Evolutionary conservation across 2,888 invertebrate genomes (phyloP).

Genomic region (Carpatolechia fugitivella): DNA sequence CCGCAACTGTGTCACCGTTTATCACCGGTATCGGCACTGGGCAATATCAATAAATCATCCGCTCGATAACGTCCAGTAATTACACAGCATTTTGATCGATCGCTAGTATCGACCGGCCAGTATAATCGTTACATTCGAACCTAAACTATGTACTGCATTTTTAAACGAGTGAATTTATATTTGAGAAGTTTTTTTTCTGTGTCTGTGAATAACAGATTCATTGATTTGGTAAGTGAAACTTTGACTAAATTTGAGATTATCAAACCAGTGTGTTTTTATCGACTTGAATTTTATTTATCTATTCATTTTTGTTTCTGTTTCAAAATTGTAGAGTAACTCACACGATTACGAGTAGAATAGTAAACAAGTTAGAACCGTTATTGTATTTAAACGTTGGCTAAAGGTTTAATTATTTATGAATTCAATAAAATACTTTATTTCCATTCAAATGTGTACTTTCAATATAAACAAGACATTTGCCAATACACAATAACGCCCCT

Average conservation of each 20-base stretch:
- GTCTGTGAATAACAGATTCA: not conserved
- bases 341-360: too few species aligned
- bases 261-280: too few species aligned
- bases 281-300: too few species aligned
- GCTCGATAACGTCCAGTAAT: slow-evolving; percentile 60
- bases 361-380: too few species aligned
- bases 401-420: not conserved
- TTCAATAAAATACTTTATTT: not conserved
- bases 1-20: slow-evolving; percentile 22
- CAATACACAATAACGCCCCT: slow-evolving; percentile 5
- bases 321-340: too few species aligned
- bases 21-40: slow-evolving; percentile 41
- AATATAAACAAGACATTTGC: not conserved
- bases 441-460: not conserved
- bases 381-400: too few species aligned
- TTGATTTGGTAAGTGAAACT: not conserved
- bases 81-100: slow-evolving; percentile 66
- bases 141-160: slow-evolving; percentile 24
- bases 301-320: too few species aligned
- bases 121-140: slow-evolving; percentile 6
- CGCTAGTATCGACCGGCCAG: slow-evolving; percentile 39
- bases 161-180: slow-evolving; percentile 4
- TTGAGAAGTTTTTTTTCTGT: not conserved
- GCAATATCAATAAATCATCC: slow-evolving; percentile 75
- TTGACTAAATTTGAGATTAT: not conserved